Conservation (phyloP, 2,797 vertebrate genomes). For the Phrynocephalus forsythii region DNA sequence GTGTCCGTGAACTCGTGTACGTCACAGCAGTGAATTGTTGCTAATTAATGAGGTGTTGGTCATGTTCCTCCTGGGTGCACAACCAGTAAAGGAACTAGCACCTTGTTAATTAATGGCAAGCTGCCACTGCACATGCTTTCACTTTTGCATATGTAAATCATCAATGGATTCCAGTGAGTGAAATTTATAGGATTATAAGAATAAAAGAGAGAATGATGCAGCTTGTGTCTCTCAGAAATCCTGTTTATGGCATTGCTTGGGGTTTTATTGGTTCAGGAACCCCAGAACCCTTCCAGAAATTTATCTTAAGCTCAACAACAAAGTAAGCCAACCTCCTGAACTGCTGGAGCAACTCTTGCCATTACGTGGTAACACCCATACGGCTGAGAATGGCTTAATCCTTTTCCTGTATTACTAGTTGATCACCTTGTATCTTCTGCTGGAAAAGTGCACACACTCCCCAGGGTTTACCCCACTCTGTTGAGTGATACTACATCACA, state of each 20-base stretch:
- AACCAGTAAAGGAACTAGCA: too few species aligned
- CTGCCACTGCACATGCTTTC: too few species aligned
- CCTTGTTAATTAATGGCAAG: too few species aligned
- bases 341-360: constrained; percentile 4
- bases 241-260: too few species aligned
- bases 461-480: constrained; percentile 8
- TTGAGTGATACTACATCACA: constrained; percentile 13
- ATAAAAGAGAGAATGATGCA: not conserved
- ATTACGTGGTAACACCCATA: constrained; percentile 9
- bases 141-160: too few species aligned
- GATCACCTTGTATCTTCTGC: constrained; percentile 3
- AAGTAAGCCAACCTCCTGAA: not conserved
- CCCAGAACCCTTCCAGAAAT: not conserved
- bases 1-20: too few species aligned
- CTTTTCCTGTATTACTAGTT: constrained; percentile 11
- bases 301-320: not conserved
- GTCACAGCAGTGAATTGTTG: too few species aligned
- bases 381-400: not conserved
- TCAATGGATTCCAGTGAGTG: too few species aligned
- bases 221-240: not conserved
- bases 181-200: not conserved
- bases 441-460: constrained; percentile 8
- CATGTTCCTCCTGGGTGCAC: too few species aligned
- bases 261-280: not conserved
- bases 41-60: too few species aligned